Percentiles rank a stretch among this genome's conserved stretches.
These are phyloP conservation scores for Taphrorychus bicolor DNA, from an alignment of 2,888 invertebrate species.

Conservation along the genomic window DNA sequence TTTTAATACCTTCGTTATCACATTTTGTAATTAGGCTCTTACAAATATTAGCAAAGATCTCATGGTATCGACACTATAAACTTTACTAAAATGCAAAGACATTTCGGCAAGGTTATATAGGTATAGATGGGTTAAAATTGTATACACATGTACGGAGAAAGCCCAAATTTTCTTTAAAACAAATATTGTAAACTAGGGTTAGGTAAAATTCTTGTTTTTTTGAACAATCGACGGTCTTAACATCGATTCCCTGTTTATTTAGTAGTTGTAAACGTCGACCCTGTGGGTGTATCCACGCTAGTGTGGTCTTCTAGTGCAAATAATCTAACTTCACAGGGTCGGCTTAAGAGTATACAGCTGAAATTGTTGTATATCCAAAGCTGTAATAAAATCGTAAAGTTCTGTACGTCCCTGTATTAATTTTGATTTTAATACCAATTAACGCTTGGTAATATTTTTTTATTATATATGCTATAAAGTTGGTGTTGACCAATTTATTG, in stretches of 20 bases:
- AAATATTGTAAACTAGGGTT: slow-evolving; percentile 35
- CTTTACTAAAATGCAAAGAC: background rate
- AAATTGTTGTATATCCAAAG: too few species aligned
- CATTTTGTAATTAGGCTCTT: too few species aligned
- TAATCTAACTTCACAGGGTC: too few species aligned
- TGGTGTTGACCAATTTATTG: too few species aligned
- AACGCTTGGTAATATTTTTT: too few species aligned
- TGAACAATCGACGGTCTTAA: slow-evolving; percentile 17
- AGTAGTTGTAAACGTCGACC: slow-evolving; percentile 7
- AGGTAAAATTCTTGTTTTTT: slow-evolving; percentile 22
- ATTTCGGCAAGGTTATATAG: slow-evolving; percentile 20
- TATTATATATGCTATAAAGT: too few species aligned
- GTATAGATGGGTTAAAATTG: slow-evolving; percentile 17
- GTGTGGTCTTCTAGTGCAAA: background rate
- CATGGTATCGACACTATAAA: background rate
- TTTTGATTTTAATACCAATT: too few species aligned
- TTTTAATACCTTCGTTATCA: too few species aligned
- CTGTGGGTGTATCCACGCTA: slow-evolving; percentile 11
- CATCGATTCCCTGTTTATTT: slow-evolving; percentile 26
- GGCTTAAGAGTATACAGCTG: too few species aligned
- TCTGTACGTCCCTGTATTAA: too few species aligned
- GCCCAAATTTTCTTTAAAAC: slow-evolving; percentile 29
- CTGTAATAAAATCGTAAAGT: too few species aligned
- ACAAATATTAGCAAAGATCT: background rate
- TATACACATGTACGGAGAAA: slow-evolving; percentile 22